Evolutionary conservation across 2,113 vertebrate genomes (phyloP), one percentile per base, ranked within the genome.

Genomic region (Puffinus mauretanicus): DNA sequence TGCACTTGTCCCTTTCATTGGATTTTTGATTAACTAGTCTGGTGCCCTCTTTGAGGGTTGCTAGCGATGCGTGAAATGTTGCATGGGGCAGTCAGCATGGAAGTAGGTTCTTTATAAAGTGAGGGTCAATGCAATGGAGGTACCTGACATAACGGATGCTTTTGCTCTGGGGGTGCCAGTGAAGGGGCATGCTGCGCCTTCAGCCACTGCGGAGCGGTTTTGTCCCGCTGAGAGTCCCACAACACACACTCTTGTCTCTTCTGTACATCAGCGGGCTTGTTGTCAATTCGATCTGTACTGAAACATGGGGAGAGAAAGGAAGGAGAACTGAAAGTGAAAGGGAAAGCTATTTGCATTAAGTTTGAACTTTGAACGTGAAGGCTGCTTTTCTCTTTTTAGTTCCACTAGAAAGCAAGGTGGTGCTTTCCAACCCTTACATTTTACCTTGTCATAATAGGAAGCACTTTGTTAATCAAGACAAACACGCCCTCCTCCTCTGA

Each of bases 191-290:
- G 38, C 66, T 54, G 75, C 0, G 0, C n/a, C 47, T 32, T 13
- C 47, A 38, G 62, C 10, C 6, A 1, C 58, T 2, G 25, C 17
- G 0, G 46, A 61, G 44, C 2, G 0, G 7, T 47, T 62, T 32
- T 22, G 34, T 32, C 46, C n/a, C 0, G 1, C 38, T 9, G 40
- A 46, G 57, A 25, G 13, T 58, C 52, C 65, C 47, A 9, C 71
- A 25, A 7, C 34, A 18, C 70, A 54, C 36, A 42, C 30, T 40
- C 54, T 19, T 24, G 34, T 58, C 69, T 58, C 30, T 61, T 30
- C 30, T 38, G 69, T 32, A 10, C 36, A 1, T 29, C 71, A 16
- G n/a, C 1, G 2, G 18, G 30, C n/a, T 36, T 8, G 20, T 54
- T 34, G 21, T 58, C 51, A 22, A 6, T 62, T 11, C 20, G 62